Evolutionary conservation across 2,888 invertebrate species (phyloP).

Genomic region (Liposcelis brunnea): DNA sequence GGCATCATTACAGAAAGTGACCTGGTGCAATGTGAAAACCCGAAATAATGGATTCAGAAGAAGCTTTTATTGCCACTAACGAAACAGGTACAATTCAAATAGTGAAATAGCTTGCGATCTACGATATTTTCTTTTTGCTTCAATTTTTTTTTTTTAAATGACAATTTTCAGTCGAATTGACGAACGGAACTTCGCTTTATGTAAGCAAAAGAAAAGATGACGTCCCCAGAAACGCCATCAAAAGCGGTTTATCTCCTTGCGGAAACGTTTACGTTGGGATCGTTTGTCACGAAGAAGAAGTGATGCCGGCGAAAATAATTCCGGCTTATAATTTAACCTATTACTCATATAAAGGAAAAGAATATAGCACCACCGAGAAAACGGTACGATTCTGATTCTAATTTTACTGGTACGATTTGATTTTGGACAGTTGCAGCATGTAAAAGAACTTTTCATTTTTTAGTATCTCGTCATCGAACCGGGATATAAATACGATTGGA

Average conservation of each 20-base stretch:
- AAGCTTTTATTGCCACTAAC: too few species aligned
- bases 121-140: too few species aligned
- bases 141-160: too few species aligned
- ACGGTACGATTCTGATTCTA: background rate
- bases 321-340: constrained; percentile 6
- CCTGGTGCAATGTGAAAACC: too few species aligned
- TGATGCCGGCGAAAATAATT: constrained; percentile 7
- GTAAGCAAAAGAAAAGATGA: constrained; percentile 5
- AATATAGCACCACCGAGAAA: constrained; percentile 1
- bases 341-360: constrained; percentile 1
- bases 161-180: background rate
- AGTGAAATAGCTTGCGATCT: too few species aligned
- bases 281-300: constrained; percentile 1
- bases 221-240: constrained; percentile 3
- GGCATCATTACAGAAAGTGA: too few species aligned
- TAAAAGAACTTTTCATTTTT: background rate
- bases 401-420: background rate
- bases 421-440: background rate
- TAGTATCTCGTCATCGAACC: constrained; percentile 1
- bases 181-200: constrained; percentile 5
- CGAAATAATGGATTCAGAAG: too few species aligned
- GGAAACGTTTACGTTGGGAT: constrained; percentile 5
- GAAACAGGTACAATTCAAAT: too few species aligned
- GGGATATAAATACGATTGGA: constrained; percentile 7
- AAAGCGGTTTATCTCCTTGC: constrained; percentile 6